Conservation (phyloP, 2,113 vertebrate species). For the Thomomys bottae region DNA sequence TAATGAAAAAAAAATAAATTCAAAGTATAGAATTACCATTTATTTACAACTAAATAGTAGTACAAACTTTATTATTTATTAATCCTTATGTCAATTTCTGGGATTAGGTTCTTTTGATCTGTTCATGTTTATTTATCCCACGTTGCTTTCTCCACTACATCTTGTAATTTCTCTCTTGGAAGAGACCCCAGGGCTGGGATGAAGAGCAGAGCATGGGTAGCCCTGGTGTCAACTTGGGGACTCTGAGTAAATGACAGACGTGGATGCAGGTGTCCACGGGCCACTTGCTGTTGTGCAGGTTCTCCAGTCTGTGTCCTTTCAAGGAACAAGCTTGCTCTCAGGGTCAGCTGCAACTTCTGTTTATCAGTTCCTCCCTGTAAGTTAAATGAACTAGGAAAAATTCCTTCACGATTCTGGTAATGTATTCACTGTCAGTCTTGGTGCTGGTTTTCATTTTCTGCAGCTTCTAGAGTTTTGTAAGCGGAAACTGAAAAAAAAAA, state of each 20-base stretch:
- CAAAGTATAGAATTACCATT: no score
- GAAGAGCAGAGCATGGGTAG: accelerated
- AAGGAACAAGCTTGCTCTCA: background rate
- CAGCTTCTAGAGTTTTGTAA: background rate
- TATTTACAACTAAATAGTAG: no score
- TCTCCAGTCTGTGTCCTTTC: background rate
- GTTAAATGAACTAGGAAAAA: background rate
- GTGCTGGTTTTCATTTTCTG: background rate
- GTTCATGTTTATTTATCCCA: no score
- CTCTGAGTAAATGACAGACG: background rate
- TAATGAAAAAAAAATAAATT: no score
- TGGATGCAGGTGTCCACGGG: accelerated
- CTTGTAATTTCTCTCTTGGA: no score
- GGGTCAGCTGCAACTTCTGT: background rate
- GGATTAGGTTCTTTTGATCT: no score
- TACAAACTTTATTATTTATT: no score
- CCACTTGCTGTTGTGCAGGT: accelerated
- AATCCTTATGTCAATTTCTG: no score
- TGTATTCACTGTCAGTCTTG: background rate
- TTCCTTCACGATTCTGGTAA: background rate
- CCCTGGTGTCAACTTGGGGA: background rate
- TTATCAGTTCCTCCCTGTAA: background rate
- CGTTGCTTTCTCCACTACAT: no score
- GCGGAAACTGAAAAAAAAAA: background rate
- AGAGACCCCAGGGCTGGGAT: accelerated